These are phyloP conservation scores for Phocoena phocoena DNA, from an alignment of 2,113 vertebrate species.

Conservation along the genomic window DNA sequence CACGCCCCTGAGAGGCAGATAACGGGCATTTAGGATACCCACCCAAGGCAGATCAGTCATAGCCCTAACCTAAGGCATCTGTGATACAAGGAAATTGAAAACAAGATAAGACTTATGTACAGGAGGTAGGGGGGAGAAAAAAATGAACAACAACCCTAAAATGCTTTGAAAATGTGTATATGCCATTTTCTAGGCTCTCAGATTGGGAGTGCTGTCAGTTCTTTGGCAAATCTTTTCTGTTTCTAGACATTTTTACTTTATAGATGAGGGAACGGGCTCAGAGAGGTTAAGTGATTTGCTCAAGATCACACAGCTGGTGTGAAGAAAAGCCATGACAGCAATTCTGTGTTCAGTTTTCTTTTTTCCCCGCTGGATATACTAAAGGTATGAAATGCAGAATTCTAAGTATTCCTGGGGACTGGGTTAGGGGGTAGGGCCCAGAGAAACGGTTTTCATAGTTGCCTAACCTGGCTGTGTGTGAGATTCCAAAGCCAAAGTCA, in stretches of 20 bases:
- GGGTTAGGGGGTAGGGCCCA: background rate
- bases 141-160: background rate
- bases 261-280: background rate
- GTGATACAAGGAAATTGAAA: background rate
- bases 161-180: background rate
- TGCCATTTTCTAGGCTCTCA: background rate
- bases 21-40: background rate
- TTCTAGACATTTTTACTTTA: background rate
- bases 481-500: conserved; percentile 26
- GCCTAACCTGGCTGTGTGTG: background rate
- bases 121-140: background rate
- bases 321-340: background rate
- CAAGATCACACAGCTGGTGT: conserved; percentile 19
- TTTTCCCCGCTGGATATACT: background rate
- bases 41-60: conserved; percentile 16
- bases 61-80: background rate
- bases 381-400: background rate
- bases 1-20: conserved; percentile 29
- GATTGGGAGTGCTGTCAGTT: background rate
- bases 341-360: background rate
- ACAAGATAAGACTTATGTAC: background rate
- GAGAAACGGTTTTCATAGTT: background rate
- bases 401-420: background rate
- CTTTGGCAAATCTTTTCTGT: background rate
- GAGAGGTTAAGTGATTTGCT: background rate